A percentile compares a stretch with the other conserved stretches of the same genome.
These are phyloP conservation scores for Abramis brama DNA, from an alignment of 2,113 vertebrate genomes.

Conservation along the genomic window DNA sequence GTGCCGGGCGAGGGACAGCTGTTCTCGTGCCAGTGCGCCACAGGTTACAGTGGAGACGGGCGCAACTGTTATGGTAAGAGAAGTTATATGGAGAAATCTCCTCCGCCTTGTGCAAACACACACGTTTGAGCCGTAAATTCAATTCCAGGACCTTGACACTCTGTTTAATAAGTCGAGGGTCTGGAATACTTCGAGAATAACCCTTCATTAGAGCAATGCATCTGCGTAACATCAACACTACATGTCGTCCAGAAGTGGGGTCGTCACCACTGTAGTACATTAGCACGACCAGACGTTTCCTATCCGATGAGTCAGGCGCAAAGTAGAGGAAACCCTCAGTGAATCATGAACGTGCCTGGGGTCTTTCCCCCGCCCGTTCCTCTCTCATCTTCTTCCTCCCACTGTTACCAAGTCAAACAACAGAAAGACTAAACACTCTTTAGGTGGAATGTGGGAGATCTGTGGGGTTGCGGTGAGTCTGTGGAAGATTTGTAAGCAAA, in stretches of 20 bases:
- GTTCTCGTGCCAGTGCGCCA: conserved; percentile 85
- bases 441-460: conserved; percentile 26
- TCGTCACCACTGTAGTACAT: conserved; percentile 26
- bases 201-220: conserved; percentile 15
- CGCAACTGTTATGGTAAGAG: conserved; percentile 84
- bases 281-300: neutral
- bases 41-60: conserved; percentile 84
- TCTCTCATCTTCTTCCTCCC: conserved; percentile 29
- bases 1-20: conserved; percentile 70
- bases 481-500: neutral
- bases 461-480: conserved; percentile 22
- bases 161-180: conserved; percentile 47
- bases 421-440: conserved; percentile 34
- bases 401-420: conserved; percentile 22
- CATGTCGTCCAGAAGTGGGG: neutral
- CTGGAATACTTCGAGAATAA: conserved; percentile 23
- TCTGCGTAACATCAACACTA: conserved; percentile 43
- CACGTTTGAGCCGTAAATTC: conserved; percentile 21
- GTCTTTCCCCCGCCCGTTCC: neutral
- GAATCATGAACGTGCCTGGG: conserved; percentile 13
- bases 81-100: neutral
- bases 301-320: neutral
- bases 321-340: conserved; percentile 29
- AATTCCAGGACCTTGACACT: conserved; percentile 38
- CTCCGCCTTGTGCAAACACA: neutral